Conservation (phyloP, 2,888 invertebrate species). For the Dicyrtomina minuta region DNA sequence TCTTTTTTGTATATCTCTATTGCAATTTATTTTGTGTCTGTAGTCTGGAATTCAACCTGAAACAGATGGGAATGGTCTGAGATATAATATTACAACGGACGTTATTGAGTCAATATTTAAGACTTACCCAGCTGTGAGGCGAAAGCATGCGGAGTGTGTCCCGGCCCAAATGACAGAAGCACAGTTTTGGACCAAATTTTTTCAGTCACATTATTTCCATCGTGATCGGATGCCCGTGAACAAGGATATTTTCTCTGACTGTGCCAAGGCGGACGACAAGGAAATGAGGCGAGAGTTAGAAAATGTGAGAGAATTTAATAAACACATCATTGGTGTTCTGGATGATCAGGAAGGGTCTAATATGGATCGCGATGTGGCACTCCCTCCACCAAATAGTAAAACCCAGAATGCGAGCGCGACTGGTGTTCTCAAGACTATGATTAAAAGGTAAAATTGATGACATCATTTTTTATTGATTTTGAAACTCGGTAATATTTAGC, state of each 20-base stretch:
- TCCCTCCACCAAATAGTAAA: background rate
- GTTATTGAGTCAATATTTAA: slow-evolving; percentile 98
- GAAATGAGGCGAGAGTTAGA: slow-evolving; percentile 48
- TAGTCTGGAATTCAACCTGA: slow-evolving; percentile 94
- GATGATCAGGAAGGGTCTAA: slow-evolving; percentile 47
- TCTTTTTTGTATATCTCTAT: too few species aligned
- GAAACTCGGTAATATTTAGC: background rate
- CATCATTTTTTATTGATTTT: background rate
- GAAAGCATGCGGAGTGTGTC: slow-evolving; percentile 94
- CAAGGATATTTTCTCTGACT: slow-evolving; percentile 96
- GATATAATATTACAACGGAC: slow-evolving; percentile 95
- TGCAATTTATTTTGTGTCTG: too few species aligned
- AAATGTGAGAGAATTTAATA: slow-evolving; percentile 38
- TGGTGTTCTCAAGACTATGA: slow-evolving; percentile 80
- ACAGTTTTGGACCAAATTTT: slow-evolving; percentile 99
- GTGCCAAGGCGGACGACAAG: slow-evolving; percentile 93
- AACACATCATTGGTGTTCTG: slow-evolving; percentile 38
- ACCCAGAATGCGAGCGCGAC: slow-evolving; percentile 37
- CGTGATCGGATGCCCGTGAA: slow-evolving; percentile 80
- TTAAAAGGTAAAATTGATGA: slow-evolving; percentile 64
- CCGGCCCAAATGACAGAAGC: slow-evolving; percentile 92
- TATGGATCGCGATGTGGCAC: slow-evolving; percentile 23
- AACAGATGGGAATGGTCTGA: slow-evolving; percentile 93
- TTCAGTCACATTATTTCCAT: slow-evolving; percentile 99
- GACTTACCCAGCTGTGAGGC: slow-evolving; percentile 97